These are phyloP conservation scores for Gorsachius magnificus DNA, from an alignment of 2,797 vertebrate species.

Conservation along the genomic window DNA sequence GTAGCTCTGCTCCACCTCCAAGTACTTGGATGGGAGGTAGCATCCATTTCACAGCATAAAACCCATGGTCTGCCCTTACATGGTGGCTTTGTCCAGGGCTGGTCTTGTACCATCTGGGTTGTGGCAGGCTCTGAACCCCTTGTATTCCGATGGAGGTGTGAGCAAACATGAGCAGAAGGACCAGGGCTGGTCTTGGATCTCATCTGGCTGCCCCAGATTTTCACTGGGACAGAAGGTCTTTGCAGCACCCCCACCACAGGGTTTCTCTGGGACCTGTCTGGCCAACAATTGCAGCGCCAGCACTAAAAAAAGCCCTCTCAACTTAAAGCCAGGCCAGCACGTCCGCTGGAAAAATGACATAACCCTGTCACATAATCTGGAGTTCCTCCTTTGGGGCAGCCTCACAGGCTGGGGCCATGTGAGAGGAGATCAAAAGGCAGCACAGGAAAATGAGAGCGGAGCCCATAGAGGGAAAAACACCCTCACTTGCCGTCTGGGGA, in stretches of 20 bases:
- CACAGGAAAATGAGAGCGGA: constrained; percentile 18
- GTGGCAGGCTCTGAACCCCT: neutral
- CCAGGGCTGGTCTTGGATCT: neutral
- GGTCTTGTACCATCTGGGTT: neutral
- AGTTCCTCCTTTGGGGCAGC: constrained; percentile 46
- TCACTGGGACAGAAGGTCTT: accelerated
- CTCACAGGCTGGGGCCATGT: neutral
- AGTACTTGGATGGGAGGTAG: neutral
- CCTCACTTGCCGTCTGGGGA: neutral
- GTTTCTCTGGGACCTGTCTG: neutral
- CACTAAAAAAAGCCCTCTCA: neutral
- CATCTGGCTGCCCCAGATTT: neutral
- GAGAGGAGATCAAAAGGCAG: constrained; percentile 60
- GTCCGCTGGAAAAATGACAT: constrained; percentile 68
- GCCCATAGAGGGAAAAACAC: constrained; percentile 42
- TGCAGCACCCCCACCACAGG: neutral
- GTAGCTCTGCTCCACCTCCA: neutral
- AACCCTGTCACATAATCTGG: constrained; percentile 44
- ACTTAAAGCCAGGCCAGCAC: neutral
- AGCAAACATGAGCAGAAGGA: neutral
- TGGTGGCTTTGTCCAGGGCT: neutral
- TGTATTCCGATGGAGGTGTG: accelerated
- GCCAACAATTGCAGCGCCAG: accelerated
- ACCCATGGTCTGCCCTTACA: neutral
- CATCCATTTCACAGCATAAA: neutral